A percentile compares a stretch with the other conserved stretches of the same genome.
Evolutionary conservation across 2,113 vertebrate species (phyloP).

Genomic region (Nibea albiflora): DNA sequence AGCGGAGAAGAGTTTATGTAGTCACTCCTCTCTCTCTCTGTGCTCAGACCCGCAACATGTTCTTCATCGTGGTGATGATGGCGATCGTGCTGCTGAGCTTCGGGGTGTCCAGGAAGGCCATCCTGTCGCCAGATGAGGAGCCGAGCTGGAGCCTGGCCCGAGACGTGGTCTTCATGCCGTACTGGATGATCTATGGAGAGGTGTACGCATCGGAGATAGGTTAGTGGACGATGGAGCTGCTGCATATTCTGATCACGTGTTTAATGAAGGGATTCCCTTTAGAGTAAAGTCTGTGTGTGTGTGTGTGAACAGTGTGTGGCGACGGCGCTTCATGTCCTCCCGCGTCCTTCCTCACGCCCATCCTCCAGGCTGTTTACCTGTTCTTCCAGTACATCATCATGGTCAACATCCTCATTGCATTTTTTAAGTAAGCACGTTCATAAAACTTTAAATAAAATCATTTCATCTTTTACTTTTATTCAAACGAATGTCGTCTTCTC

Average conservation of each 20-base stretch:
- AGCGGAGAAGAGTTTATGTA: background rate
- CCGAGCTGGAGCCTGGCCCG: slow-evolving; percentile 92
- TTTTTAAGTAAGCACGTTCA: slow-evolving; percentile 92
- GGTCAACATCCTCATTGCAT: slow-evolving; percentile 97
- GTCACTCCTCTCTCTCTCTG: background rate
- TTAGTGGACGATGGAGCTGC: slow-evolving; percentile 67
- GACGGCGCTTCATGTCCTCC: slow-evolving; percentile 85
- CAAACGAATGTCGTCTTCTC: slow-evolving; percentile 3
- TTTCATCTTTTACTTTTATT: background rate
- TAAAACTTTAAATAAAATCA: background rate
- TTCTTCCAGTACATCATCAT: slow-evolving; percentile 99
- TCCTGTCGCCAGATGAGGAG: slow-evolving; percentile 90
- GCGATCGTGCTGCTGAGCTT: slow-evolving; percentile 95
- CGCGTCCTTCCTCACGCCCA: slow-evolving; percentile 90
- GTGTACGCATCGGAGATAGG: slow-evolving; percentile 94
- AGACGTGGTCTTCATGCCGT: slow-evolving; percentile 94
- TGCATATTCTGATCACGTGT: background rate
- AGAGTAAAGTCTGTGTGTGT: slow-evolving; percentile 13
- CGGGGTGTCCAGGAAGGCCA: slow-evolving; percentile 94
- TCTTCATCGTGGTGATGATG: slow-evolving; percentile 98
- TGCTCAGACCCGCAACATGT: slow-evolving; percentile 95
- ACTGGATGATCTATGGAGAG: slow-evolving; percentile 99
- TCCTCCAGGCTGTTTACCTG: slow-evolving; percentile 97
- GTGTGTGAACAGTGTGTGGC: slow-evolving; percentile 85
- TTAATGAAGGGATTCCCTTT: background rate